Evolutionary conservation across 2,797 vertebrate genomes (phyloP), one percentile per base, ranked within the genome.

Genomic region (Toxotes lorentzi): DNA sequence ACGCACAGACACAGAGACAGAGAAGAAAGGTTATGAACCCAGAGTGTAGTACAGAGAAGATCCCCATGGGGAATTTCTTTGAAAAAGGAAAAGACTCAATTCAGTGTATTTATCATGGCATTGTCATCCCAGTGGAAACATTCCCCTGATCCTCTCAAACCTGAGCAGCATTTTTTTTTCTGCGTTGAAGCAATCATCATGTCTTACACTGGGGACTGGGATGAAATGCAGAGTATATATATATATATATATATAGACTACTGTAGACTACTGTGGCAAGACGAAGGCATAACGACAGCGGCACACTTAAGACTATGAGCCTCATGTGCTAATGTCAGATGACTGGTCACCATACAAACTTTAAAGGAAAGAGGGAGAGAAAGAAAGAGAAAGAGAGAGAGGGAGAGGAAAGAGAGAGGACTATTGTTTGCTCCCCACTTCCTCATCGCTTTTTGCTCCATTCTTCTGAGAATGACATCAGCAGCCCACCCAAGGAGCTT

Each of bases 401-500:
- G 59, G 45, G 63, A 16, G 61, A 87, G 80, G 73, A 86, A 84
- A 91, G 85, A 93, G 88, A 93, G 84, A 73, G 87, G 56, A 74
- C 86, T 90, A 94, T 95, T 95, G 93, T 94, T 93, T 92, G 87
- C 92, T 86, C 85, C 84, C 80, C 79, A 92, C 89, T 93, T 93
- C 89, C 92, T 90, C 87, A 81, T 90, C 64, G 45, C 82, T 90
- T 93, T 94, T 88, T 91, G 78, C 84, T 88, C 83, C 85, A 88
- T 91, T 93, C 90, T 94, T 94, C 88, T 76, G 82, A 94, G 89
- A 80, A 95, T 95, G 93, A 95, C 95, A 95, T 95, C 93, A 95
- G 82, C 89, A 91, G 95, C 91, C 95, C 95, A 95, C 95, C 94
- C 95, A 95, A 88, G 91, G 90, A 95, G 95, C 79, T 81, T 84